phyloP scores from a whole-genome alignment of 2,888 invertebrate species.

The Apomyelois bistriatella region DNA sequence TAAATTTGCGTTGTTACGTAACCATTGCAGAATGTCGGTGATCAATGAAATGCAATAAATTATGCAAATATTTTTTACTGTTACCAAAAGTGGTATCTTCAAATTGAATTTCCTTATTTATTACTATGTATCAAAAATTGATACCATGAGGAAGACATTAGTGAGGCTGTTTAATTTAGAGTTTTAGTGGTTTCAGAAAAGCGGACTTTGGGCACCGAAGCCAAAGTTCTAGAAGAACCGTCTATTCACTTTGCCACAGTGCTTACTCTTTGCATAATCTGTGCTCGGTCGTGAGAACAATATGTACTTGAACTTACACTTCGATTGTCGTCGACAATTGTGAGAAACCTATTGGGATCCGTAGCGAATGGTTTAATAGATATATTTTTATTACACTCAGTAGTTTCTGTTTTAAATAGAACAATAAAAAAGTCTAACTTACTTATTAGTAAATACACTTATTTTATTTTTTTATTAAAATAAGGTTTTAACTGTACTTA shows the following conservation, averaged over 20 bases:
- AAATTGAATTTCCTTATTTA: not conserved
- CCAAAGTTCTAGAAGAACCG: too few relatives aligned
- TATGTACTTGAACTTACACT: constrained; percentile 29
- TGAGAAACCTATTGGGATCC: constrained; percentile 19
- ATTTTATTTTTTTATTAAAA: too few relatives aligned
- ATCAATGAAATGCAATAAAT: not conserved
- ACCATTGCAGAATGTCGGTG: not conserved
- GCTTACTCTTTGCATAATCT: constrained; percentile 11
- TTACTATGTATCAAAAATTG: not conserved
- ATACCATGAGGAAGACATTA: too few relatives aligned
- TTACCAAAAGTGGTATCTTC: not conserved
- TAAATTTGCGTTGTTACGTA: not conserved
- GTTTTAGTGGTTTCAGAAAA: too few relatives aligned
- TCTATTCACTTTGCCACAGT: not conserved
- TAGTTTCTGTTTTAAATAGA: too few relatives aligned
- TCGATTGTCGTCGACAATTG: constrained; percentile 18
- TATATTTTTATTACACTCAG: too few relatives aligned
- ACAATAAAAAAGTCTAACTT: too few relatives aligned
- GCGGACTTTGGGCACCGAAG: too few relatives aligned
- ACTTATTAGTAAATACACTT: too few relatives aligned
- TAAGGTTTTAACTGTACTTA: not conserved
- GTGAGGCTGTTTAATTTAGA: not conserved
- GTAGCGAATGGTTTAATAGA: too few relatives aligned
- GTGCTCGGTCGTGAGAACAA: constrained; percentile 18
- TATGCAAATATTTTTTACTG: not conserved